Evolutionary conservation across 2,113 vertebrate genomes (phyloP), one percentile per base, ranked within the genome.

Genomic region (Platycercus adscitus): DNA sequence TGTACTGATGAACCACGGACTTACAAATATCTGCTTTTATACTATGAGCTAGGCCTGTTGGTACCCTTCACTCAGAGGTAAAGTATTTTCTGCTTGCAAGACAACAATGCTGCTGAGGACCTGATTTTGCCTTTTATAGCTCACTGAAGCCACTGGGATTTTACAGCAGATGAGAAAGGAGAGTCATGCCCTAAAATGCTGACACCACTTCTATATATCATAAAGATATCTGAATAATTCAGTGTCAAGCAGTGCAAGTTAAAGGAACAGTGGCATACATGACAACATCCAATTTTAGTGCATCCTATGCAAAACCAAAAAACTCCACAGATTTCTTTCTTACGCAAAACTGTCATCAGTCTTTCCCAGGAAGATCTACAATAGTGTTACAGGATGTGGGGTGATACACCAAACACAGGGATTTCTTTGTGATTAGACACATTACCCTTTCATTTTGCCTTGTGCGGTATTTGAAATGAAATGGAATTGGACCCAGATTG

Each of bases 201-300:
- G 95, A 96, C 93, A 93, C 71, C 16, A 94, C 85, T 96, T 93
- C 91, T 66, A 79, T 95, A 83, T 94, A 96, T 96, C 85, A 94
- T 85, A 93, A 91, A 85, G 64, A 60, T 91, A 85, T n/a, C 94
- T 93, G 94, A 97, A 96, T 96, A 95, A 96, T 96, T 96, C 93
- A 68, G 47, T 96, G 88, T 96, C 96, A 95, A 91, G 91, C 85
- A 88, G 91, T 0, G 0, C 58, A 88, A 90, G 81, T 95, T 96
- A 97, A 96, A 96, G 95, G 82, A 95, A 84, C 86, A 91, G 91
- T 71, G 88, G 65, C 64, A 31, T 33, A 89, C 85, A 46, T 76
- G 75, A 63, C 75, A 93, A 69, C 65, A 91, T 53, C n/a, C 60
- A 81, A 44, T 70, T 85, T 90, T 47, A 63, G 39, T 81, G n/a